A percentile compares a stretch with the other conserved stretches of the same genome.
Conservation (phyloP, 2,113 vertebrate genomes). For the Callaeas wilsoni region DNA sequence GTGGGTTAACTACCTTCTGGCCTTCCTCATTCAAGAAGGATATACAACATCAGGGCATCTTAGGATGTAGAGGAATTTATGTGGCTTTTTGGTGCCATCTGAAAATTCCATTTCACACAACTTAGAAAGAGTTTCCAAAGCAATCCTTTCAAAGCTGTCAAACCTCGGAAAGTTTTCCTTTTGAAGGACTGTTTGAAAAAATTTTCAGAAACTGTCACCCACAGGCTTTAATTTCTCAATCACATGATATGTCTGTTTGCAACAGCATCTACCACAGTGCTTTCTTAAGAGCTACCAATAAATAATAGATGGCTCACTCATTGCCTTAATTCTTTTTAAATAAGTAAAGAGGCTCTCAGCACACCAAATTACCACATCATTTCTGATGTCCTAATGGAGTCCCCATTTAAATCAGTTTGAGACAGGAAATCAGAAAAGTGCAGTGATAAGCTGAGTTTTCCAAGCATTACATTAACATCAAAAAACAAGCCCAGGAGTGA, state of each 20-base stretch:
- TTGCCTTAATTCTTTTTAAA: conserved; percentile 20
- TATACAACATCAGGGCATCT: background rate
- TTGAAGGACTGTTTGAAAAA: background rate
- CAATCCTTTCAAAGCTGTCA: background rate
- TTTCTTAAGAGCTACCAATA: conserved; percentile 38
- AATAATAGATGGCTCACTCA: conserved; percentile 24
- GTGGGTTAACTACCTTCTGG: background rate
- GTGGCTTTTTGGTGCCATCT: background rate
- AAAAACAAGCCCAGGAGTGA: background rate
- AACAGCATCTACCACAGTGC: background rate
- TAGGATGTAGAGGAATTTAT: background rate
- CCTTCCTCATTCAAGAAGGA: background rate
- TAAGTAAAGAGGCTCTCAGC: conserved; percentile 25
- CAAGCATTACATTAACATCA: background rate
- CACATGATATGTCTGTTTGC: background rate
- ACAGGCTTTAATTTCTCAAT: background rate
- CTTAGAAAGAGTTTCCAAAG: background rate
- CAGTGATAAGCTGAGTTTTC: background rate
- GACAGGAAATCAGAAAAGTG: background rate
- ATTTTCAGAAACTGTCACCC: background rate
- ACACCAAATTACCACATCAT: background rate
- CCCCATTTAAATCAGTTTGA: background rate
- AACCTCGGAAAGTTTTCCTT: background rate
- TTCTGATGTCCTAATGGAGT: conserved; percentile 31
- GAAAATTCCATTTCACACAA: background rate